Percentiles rank a stretch among this genome's conserved stretches.
Evolutionary conservation across 1,140 invertebrate genomes (phyloP).

Genomic region (Zaprionus kolodkinae): DNA sequence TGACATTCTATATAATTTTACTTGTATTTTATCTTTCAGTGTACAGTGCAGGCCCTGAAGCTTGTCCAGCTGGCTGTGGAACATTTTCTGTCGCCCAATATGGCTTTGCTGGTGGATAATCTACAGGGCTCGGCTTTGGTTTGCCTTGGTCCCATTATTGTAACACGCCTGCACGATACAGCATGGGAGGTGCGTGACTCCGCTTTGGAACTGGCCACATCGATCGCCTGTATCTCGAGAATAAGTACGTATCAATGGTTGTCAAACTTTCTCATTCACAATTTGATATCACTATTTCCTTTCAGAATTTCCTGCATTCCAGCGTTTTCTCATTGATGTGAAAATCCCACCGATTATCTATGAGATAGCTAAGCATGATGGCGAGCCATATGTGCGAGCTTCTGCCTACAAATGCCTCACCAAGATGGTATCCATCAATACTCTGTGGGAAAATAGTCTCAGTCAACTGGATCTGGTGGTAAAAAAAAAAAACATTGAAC

Average conservation of each 20-base stretch:
- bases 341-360: constrained; percentile 88
- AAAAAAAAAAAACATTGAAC: constrained; percentile 40
- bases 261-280: constrained; percentile 47
- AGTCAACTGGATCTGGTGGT: constrained; percentile 87
- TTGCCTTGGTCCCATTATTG: constrained; percentile 88
- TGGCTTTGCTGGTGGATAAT: constrained; percentile 88
- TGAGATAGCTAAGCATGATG: constrained; percentile 88
- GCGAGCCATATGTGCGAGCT: constrained; percentile 89
- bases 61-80: constrained; percentile 88
- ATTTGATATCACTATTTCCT: not conserved
- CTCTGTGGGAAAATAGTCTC: constrained; percentile 88
- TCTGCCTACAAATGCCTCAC: constrained; percentile 89
- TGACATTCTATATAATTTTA: not conserved
- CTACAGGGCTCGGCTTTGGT: constrained; percentile 87
- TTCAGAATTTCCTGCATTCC: constrained; percentile 91
- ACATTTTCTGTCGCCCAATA: constrained; percentile 90
- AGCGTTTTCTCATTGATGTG: constrained; percentile 88
- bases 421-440: constrained; percentile 87
- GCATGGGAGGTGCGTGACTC: constrained; percentile 91
- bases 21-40: constrained; percentile 84
- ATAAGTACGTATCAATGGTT: constrained; percentile 85
- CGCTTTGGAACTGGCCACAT: constrained; percentile 89
- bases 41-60: constrained; percentile 88
- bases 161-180: constrained; percentile 88
- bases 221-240: constrained; percentile 88